Percentiles rank a stretch among this genome's conserved stretches.
phyloP scores from a whole-genome alignment of 1,140 invertebrate genomes.

The Drosophila busckii region DNA sequence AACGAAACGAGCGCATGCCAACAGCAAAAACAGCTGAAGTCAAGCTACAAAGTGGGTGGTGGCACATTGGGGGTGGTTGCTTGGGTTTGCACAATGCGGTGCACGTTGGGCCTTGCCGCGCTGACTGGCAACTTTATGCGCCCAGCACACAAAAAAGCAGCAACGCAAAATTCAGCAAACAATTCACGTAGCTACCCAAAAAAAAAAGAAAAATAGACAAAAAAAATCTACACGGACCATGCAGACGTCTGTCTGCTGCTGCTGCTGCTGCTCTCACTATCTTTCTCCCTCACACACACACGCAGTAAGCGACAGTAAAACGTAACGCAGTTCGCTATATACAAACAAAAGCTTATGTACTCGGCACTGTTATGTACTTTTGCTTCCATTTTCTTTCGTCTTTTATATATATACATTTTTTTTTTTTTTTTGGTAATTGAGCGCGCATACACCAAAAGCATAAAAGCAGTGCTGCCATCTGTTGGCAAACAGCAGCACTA shows the following conservation, averaged over 20 bases:
- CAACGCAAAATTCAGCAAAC: slow-evolving; percentile 22
- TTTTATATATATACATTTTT: too few relatives aligned
- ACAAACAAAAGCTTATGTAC: too few relatives aligned
- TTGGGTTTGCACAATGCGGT: slow-evolving; percentile 56
- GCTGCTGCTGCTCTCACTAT: slow-evolving; percentile 8
- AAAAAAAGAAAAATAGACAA: too few relatives aligned
- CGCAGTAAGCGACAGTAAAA: slow-evolving; percentile 55
- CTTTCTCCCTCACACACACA: slow-evolving; percentile 32
- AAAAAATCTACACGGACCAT: slow-evolving; percentile 50
- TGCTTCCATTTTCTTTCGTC: too few relatives aligned
- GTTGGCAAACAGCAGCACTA: too few relatives aligned
- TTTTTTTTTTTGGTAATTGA: too few relatives aligned
- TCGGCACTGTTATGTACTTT: too few relatives aligned
- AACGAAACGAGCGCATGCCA: slow-evolving; percentile 40
- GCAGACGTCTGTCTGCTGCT: slow-evolving; percentile 46
- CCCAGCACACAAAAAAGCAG: slow-evolving; percentile 4
- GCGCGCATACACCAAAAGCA: too few relatives aligned
- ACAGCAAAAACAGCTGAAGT: slow-evolving; percentile 32
- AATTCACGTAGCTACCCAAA: slow-evolving; percentile 42
- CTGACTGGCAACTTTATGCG: slow-evolving; percentile 35
- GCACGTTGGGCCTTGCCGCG: slow-evolving; percentile 27
- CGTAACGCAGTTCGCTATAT: slow-evolving; percentile 50
- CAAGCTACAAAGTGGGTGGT: slow-evolving; percentile 3
- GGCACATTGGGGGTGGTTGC: neutral
- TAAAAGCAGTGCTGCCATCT: too few relatives aligned